Conservation (phyloP, 2,888 invertebrate species). For the Belgica antarctica region DNA sequence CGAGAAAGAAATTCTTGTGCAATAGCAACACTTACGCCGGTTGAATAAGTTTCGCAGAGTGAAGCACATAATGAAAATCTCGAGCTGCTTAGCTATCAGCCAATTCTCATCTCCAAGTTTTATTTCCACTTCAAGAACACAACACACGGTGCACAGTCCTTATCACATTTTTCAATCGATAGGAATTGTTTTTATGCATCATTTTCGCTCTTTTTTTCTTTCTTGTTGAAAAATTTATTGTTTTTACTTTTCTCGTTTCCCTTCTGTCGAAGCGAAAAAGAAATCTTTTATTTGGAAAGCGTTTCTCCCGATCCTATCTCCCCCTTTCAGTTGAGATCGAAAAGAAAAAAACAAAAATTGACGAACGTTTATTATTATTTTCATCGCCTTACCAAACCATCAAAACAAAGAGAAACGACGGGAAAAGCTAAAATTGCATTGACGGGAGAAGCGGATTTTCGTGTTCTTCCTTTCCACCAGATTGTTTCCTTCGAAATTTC, state of each 20-base stretch:
- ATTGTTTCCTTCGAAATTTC: slow-evolving; percentile 21
- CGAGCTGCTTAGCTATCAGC: not conserved
- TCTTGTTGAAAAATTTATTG: slow-evolving; percentile 22
- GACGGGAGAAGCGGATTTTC: not conserved
- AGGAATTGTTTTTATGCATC: slow-evolving; percentile 19
- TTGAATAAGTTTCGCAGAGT: not conserved
- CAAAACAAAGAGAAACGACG: not conserved
- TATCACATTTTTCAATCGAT: slow-evolving; percentile 25
- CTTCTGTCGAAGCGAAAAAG: too few species aligned
- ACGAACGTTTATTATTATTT: slow-evolving; percentile 14
- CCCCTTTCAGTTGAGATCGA: not conserved
- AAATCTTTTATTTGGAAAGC: not conserved
- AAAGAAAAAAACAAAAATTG: not conserved
- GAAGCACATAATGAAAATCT: slow-evolving; percentile 16
- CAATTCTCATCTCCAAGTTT: slow-evolving; percentile 21
- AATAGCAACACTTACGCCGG: slow-evolving; percentile 3
- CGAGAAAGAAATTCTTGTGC: not conserved
- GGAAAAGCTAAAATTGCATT: slow-evolving; percentile 10
- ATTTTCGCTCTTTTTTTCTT: not conserved
- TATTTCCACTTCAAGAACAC: not conserved
- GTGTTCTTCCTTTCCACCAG: not conserved
- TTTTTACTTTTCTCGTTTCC: slow-evolving; percentile 21
- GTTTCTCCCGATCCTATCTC: not conserved
- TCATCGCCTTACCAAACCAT: not conserved
- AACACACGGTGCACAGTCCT: not conserved